Evolutionary conservation across 2,888 invertebrate genomes (phyloP).

Genomic region (Papilio elwesi): DNA sequence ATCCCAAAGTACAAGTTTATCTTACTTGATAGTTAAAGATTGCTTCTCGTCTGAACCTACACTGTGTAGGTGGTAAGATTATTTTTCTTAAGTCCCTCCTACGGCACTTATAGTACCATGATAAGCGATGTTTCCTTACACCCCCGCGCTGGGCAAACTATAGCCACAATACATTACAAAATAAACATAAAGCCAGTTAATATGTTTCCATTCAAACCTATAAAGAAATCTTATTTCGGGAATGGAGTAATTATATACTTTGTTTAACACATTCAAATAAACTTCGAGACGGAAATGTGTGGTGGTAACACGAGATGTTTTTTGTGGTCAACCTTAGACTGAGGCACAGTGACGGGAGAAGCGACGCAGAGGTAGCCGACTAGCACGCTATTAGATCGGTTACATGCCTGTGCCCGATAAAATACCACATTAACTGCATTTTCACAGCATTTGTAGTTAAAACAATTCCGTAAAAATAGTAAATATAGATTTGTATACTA

Average conservation of each 20-base stretch:
- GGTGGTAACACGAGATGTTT: conserved; percentile 37
- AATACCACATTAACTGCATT: background rate
- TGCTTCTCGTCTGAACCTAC: too few species aligned
- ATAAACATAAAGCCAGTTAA: conserved; percentile 18
- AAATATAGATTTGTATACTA: background rate
- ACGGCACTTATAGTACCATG: background rate
- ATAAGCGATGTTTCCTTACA: conserved; percentile 9
- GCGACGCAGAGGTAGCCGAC: background rate
- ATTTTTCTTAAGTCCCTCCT: conserved; percentile 7
- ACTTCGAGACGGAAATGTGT: conserved; percentile 36
- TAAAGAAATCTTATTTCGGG: conserved; percentile 24
- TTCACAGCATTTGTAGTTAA: background rate
- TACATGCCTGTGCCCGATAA: too few species aligned
- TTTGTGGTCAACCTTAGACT: conserved; percentile 25
- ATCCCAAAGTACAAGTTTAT: too few species aligned
- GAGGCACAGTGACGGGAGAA: background rate
- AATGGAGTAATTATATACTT: conserved; percentile 33
- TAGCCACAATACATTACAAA: background rate
- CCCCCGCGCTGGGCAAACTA: background rate
- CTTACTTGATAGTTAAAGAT: too few species aligned
- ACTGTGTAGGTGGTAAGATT: conserved; percentile 5
- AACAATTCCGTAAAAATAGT: background rate
- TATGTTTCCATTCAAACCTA: conserved; percentile 19
- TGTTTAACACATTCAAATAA: conserved; percentile 38
- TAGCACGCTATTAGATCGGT: background rate